phyloP scores from a whole-genome alignment of 2,797 vertebrate genomes.

The Sebastolobus alascanus region DNA sequence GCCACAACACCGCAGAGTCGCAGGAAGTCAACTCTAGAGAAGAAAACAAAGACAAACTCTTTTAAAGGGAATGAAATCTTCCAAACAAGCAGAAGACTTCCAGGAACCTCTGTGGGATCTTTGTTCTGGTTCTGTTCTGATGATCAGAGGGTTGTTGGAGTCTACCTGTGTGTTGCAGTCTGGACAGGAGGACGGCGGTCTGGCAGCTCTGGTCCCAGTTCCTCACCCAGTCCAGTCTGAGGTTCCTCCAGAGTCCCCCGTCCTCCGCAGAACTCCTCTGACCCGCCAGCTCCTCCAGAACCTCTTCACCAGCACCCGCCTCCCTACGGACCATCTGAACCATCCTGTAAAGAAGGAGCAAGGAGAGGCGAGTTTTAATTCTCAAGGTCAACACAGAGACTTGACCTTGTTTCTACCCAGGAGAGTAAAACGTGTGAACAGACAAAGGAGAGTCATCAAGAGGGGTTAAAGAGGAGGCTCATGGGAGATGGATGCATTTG shows the following conservation, averaged over 20 bases:
- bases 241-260: conserved; percentile 64
- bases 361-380: rapidly evolving
- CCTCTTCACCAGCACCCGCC: conserved; percentile 47
- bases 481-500: background rate
- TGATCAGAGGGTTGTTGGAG: background rate
- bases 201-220: conserved; percentile 88
- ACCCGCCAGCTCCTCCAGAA: conserved; percentile 76
- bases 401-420: background rate
- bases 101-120: background rate
- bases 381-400: background rate
- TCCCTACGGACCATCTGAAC: conserved; percentile 76
- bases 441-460: no score
- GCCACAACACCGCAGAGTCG: conserved; percentile 88
- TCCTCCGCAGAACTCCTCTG: conserved; percentile 29
- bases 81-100: background rate
- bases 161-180: conserved; percentile 80
- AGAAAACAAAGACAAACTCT: background rate
- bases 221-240: conserved; percentile 91
- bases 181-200: conserved; percentile 87
- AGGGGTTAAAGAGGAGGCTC: background rate
- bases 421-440: no score
- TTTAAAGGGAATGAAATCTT: background rate
- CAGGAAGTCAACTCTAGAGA: conserved; percentile 67
- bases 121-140: background rate
- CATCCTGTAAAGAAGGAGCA: conserved; percentile 23